Evolutionary conservation across 2,888 invertebrate species (phyloP), one percentile per base, ranked within the genome.

Genomic region (Agriopis marginaria): DNA sequence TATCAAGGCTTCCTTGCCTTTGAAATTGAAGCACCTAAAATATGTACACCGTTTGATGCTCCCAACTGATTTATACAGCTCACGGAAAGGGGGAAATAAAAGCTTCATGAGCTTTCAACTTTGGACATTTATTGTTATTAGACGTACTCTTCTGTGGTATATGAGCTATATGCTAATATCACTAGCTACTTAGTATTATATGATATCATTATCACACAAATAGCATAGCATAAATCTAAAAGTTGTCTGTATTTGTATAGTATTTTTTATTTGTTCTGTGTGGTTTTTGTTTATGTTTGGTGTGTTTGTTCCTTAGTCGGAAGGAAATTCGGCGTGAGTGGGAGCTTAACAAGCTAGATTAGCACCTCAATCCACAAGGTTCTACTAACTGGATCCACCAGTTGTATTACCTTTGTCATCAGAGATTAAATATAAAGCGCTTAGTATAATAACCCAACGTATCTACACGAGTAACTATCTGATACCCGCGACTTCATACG

Each of bases 11-110:
- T 49, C 50, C 9, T n/a, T n/a, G 61, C 42, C 9, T 55, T 65
- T 66, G 58, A 59, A 70, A 55, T 54, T 62, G 65, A 65, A 65
- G 60, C 58, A n/a, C 47, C 49, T 53, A 44, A 59, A 70, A 66
- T 59, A 65, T 69, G 40, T 45, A 17, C 42, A 39, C 32, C 42
- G 55, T 12, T 58, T 49, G 39, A 59, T 54, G 53, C 55, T 42
- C n/a, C 42, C 0, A 45, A 23, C 45, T 32, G 50, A 62, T 68
- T 58, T 64, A 55, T 14, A 51, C 42, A 50, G 49, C 42, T 56
- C 12, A 47, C 10, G 60, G 54, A 50, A 65, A 45, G 45, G 44
- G 51, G 44, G 32, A 61, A 45, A 44, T 42, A 0, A 45, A 12
- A 11, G 17, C 2, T 32, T 39, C 3, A 54, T 4, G 3, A 23